phyloP scores from a whole-genome alignment of 2,797 vertebrate genomes.

The Xiphophorus birchmanni region DNA sequence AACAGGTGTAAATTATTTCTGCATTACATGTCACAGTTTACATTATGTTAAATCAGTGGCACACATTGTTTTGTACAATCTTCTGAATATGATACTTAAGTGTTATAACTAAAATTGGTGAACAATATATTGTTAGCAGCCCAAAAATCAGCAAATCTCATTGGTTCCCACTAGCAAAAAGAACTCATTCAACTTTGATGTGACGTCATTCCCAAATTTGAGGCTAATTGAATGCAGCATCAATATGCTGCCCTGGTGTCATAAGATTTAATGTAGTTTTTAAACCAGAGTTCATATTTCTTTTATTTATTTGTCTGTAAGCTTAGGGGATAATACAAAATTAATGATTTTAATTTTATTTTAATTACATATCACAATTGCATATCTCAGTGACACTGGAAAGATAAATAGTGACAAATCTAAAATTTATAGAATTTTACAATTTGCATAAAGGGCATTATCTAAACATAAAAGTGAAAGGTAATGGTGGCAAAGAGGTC shows the following conservation, averaged over 20 bases:
- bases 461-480: constrained; percentile 89
- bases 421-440: constrained; percentile 96
- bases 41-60: neutral
- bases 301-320: neutral
- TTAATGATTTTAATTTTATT: constrained; percentile 82
- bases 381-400: constrained; percentile 77
- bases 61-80: neutral
- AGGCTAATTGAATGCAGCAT: neutral
- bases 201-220: neutral
- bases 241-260: neutral
- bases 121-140: neutral
- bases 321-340: constrained; percentile 43
- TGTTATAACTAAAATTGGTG: neutral
- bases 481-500: constrained; percentile 86
- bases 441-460: constrained; percentile 97
- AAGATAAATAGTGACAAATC: constrained; percentile 93
- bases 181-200: neutral
- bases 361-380: constrained; percentile 85
- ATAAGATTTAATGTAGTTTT: neutral
- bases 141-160: neutral
- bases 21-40: neutral
- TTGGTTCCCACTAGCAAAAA: neutral
- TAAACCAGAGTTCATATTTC: neutral
- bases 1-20: neutral
- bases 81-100: neutral